Conservation (phyloP, 2,797 vertebrate species). For the Dicrostonyx torquatus region DNA sequence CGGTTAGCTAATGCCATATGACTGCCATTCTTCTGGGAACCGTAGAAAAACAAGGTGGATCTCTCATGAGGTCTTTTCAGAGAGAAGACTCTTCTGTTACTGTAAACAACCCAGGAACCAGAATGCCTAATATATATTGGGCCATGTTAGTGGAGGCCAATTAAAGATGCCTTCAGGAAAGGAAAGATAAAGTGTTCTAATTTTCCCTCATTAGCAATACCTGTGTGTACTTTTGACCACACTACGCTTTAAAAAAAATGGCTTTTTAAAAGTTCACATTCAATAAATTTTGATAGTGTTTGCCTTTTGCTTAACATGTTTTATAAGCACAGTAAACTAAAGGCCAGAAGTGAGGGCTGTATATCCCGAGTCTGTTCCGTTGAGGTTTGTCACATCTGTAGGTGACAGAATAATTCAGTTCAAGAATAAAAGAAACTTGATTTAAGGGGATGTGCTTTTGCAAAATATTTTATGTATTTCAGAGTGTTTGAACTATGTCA, state of each 20-base stretch:
- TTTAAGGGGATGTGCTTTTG: conserved; percentile 20
- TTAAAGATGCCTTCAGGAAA: conserved; percentile 69
- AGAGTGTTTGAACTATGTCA: conserved; percentile 2
- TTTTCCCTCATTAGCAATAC: conserved; percentile 31
- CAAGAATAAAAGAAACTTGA: conserved; percentile 13
- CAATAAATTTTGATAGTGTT: conserved; percentile 36
- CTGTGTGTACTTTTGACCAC: conserved; percentile 35
- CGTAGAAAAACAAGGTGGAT: conserved; percentile 78
- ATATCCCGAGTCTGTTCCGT: background rate
- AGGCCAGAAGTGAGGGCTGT: background rate
- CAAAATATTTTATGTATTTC: conserved; percentile 26
- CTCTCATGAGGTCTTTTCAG: conserved; percentile 76
- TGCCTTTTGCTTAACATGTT: conserved; percentile 31
- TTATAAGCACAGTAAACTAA: conserved; percentile 29
- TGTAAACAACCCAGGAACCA: conserved; percentile 76
- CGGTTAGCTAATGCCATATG: conserved; percentile 69
- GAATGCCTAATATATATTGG: conserved; percentile 71
- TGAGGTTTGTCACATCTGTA: background rate
- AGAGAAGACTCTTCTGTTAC: conserved; percentile 76
- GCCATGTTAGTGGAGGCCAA: conserved; percentile 57
- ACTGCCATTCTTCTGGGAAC: conserved; percentile 76
- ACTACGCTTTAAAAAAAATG: background rate
- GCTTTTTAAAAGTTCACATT: background rate
- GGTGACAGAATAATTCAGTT: conserved; percentile 52
- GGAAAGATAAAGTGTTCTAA: conserved; percentile 41